Percentiles rank a stretch among this genome's conserved stretches.
These are phyloP conservation scores for Philereme transversata DNA, from an alignment of 2,888 invertebrate genomes.

Conservation along the genomic window DNA sequence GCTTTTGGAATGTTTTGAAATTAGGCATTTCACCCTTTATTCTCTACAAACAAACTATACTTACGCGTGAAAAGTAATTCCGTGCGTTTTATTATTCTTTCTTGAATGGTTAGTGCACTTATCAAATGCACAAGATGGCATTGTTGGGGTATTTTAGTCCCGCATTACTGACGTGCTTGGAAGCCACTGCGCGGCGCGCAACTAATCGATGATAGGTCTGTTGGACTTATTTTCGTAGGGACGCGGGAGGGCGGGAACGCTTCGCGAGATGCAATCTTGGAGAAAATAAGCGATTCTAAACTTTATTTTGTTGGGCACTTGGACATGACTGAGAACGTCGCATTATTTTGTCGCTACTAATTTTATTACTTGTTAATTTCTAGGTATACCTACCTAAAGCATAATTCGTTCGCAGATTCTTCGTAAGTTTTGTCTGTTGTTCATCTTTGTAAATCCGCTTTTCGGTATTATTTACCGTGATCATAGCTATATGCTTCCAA, in stretches of 20 bases:
- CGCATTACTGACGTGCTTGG: background rate
- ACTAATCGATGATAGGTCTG: slow-evolving; percentile 15
- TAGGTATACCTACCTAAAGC: too few relatives aligned
- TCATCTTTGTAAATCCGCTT: too few relatives aligned
- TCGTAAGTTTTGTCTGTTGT: too few relatives aligned
- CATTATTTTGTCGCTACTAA: too few relatives aligned
- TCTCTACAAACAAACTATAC: background rate
- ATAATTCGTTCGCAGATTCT: too few relatives aligned
- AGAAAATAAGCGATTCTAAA: background rate
- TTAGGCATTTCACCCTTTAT: background rate
- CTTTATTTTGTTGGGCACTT: background rate
- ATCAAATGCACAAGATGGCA: slow-evolving; percentile 31
- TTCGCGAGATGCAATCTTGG: background rate
- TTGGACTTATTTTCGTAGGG: slow-evolving; percentile 16
- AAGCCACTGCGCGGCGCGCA: slow-evolving; percentile 3
- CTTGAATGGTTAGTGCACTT: slow-evolving; percentile 25
- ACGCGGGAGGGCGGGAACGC: slow-evolving; percentile 1
- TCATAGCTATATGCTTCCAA: too few relatives aligned
- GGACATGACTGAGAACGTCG: too few relatives aligned
- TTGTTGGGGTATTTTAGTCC: slow-evolving; percentile 9
- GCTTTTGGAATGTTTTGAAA: background rate
- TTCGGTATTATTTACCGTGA: too few relatives aligned
- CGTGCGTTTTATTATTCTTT: slow-evolving; percentile 17
- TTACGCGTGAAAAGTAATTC: slow-evolving; percentile 28
- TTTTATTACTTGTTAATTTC: too few relatives aligned